phyloP scores from a whole-genome alignment of 2,888 invertebrate genomes.

The Euzophera pinguis region DNA sequence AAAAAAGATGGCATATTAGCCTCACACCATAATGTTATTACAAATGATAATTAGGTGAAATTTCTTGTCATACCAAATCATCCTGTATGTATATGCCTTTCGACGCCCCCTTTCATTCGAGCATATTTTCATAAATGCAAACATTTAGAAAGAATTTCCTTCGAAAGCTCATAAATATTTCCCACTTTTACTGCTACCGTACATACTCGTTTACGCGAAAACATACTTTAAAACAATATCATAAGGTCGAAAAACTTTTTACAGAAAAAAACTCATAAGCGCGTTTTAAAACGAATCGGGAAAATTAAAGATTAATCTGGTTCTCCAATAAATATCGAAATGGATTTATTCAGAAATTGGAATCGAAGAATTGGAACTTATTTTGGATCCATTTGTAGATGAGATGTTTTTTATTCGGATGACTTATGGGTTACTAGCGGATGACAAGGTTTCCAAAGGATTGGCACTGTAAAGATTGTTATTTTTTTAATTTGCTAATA shows the following conservation, averaged over 20 bases:
- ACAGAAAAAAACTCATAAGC: slow-evolving; percentile 50
- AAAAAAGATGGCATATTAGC: too few relatives aligned
- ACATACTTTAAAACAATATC: slow-evolving; percentile 24
- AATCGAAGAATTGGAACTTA: slow-evolving; percentile 74
- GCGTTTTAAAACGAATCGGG: slow-evolving; percentile 68
- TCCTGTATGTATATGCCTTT: slow-evolving; percentile 37
- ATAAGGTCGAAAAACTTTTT: slow-evolving; percentile 35
- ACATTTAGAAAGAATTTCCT: slow-evolving; percentile 78
- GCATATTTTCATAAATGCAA: slow-evolving; percentile 80
- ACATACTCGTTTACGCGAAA: slow-evolving; percentile 27
- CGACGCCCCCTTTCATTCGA: slow-evolving; percentile 59
- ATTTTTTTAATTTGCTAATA: slow-evolving; percentile 31
- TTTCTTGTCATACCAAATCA: too few relatives aligned
- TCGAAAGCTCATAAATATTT: slow-evolving; percentile 78
- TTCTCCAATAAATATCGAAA: slow-evolving; percentile 75
- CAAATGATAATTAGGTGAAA: too few relatives aligned
- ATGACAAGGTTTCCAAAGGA: slow-evolving; percentile 20
- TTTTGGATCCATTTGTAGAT: slow-evolving; percentile 72
- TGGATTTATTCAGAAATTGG: slow-evolving; percentile 71
- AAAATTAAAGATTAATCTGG: slow-evolving; percentile 75
- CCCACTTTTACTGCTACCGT: slow-evolving; percentile 70
- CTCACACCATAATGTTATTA: too few relatives aligned
- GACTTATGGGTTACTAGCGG: slow-evolving; percentile 41
- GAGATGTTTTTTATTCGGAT: slow-evolving; percentile 63
- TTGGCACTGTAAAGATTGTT: slow-evolving; percentile 32